phyloP scores from a whole-genome alignment of 2,888 invertebrate genomes.

The Lepidonotus clava region DNA sequence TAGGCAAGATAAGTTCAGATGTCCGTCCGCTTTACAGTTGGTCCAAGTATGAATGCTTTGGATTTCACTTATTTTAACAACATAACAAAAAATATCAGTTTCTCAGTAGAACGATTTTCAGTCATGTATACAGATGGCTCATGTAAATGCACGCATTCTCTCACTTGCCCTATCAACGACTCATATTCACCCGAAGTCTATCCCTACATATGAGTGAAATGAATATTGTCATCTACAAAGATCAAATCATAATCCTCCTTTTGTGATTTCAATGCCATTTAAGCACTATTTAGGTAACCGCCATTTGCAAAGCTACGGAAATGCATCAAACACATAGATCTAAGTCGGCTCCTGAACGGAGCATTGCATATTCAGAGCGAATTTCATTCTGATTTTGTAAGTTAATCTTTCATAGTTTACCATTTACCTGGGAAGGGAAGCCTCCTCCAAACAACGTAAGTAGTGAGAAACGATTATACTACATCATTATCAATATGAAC shows the following conservation, averaged over 20 bases:
- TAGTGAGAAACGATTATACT: not conserved
- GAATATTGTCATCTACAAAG: conserved; percentile 1
- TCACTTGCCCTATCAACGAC: not conserved
- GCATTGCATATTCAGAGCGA: conserved; percentile 20
- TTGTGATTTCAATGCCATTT: not conserved
- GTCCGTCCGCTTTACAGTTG: no score
- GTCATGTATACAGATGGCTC: not conserved
- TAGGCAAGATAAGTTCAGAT: no score
- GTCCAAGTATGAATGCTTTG: no score
- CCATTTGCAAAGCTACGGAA: not conserved
- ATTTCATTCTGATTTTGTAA: conserved; percentile 14
- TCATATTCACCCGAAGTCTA: not conserved
- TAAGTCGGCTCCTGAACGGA: not conserved
- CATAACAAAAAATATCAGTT: not conserved
- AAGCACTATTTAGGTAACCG: conserved; percentile 5
- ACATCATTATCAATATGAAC: not conserved
- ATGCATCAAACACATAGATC: not conserved
- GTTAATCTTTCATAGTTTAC: not conserved
- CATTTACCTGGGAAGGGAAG: not conserved
- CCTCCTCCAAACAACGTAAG: not conserved
- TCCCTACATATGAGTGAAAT: not conserved
- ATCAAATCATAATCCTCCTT: not conserved
- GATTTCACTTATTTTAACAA: not conserved
- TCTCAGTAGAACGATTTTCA: not conserved
- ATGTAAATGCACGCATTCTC: not conserved